Conservation (phyloP, 64 coral and sea anemone genomes). For the Porites australiensis region DNA sequence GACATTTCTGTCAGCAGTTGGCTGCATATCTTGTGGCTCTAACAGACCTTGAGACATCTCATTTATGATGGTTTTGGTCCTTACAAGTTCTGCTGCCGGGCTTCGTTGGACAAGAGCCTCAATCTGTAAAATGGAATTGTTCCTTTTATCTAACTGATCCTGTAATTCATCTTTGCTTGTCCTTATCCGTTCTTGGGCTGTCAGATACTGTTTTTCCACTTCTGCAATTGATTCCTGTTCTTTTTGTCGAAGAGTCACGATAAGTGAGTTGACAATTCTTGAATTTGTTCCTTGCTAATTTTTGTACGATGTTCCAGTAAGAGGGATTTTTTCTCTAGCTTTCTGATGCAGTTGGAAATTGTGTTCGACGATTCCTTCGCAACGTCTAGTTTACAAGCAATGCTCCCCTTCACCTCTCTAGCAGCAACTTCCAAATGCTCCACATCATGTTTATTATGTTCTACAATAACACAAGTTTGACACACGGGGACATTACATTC, state of each 20-base stretch:
- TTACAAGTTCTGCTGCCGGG: neutral
- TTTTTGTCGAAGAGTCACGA: neutral
- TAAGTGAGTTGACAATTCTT: neutral
- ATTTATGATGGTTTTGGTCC: neutral
- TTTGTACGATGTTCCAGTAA: neutral
- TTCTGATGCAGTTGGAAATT: neutral
- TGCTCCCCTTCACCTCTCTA: neutral
- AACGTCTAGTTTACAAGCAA: neutral
- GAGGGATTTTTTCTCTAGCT: neutral
- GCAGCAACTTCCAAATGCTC: slow-evolving; percentile 27
- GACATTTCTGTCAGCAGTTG: neutral
- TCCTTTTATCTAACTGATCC: neutral
- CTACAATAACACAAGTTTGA: slow-evolving; percentile 32
- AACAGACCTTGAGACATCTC: neutral
- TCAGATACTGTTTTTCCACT: slow-evolving; percentile 2
- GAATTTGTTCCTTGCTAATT: neutral
- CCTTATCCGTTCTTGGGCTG: neutral
- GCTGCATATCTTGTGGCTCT: neutral
- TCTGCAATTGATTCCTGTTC: neutral
- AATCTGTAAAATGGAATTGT: neutral
- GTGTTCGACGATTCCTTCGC: neutral
- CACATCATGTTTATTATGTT: slow-evolving; percentile 58
- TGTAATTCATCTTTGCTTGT: neutral
- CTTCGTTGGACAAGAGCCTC: neutral
- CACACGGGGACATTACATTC: slow-evolving; percentile 46